A percentile compares a stretch with the other conserved stretches of the same genome.
Conservation (phyloP, 2,888 invertebrate genomes). For the Lomographa bimaculata region DNA sequence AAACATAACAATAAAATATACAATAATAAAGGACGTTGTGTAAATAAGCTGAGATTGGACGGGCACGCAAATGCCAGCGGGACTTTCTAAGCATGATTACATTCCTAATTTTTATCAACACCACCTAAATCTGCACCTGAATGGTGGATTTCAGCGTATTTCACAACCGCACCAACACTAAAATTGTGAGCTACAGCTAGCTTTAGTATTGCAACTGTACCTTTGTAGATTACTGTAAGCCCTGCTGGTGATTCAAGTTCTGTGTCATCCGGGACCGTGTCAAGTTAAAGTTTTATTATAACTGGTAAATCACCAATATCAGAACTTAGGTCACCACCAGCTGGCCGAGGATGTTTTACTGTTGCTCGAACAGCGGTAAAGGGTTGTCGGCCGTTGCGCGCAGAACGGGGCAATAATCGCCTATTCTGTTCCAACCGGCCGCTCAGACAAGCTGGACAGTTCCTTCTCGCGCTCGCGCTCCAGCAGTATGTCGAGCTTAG, state of each 20-base stretch:
- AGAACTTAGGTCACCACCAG: constrained; percentile 21
- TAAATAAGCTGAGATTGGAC: constrained; percentile 75
- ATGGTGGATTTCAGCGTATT: constrained; percentile 73
- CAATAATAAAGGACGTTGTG: constrained; percentile 52
- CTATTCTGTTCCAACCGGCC: constrained; percentile 81
- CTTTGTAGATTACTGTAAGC: constrained; percentile 48
- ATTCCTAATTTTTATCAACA: constrained; percentile 39
- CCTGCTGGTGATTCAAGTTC: constrained; percentile 29
- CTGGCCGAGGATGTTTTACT: constrained; percentile 21
- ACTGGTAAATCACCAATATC: not conserved
- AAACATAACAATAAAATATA: constrained; percentile 29
- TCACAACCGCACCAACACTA: constrained; percentile 68
- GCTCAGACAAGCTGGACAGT: constrained; percentile 98
- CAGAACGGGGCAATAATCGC: constrained; percentile 56
- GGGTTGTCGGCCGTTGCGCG: constrained; percentile 14
- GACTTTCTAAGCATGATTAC: constrained; percentile 55
- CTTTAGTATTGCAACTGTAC: constrained; percentile 57
- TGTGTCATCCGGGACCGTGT: constrained; percentile 9
- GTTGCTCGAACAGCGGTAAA: constrained; percentile 8
- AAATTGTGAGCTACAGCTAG: constrained; percentile 53
- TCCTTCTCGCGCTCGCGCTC: constrained; percentile 98
- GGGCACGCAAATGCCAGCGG: constrained; percentile 36
- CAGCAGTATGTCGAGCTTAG: constrained; percentile 98
- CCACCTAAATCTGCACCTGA: constrained; percentile 47
- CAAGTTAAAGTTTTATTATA: not conserved